Percentiles rank a stretch among this genome's conserved stretches.
Conservation (phyloP, 1,140 invertebrate genomes). For the Drosophila varians region DNA sequence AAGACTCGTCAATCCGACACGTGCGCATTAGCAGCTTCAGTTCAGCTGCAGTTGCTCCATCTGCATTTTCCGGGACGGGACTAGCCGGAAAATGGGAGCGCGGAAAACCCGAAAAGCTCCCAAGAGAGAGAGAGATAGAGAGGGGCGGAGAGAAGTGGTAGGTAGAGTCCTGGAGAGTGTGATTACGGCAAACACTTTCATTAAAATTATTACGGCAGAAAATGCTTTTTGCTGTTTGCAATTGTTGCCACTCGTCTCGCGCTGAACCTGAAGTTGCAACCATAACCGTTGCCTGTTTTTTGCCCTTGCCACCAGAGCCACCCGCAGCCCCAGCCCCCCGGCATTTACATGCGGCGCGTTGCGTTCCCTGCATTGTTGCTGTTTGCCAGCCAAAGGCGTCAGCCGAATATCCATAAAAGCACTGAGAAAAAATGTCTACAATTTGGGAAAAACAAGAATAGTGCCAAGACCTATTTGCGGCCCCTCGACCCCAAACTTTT, state of each 20-base stretch:
- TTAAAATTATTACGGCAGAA: conserved; percentile 80
- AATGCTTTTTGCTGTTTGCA: conserved; percentile 77
- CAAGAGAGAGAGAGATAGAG: not conserved
- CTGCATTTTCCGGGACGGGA: conserved; percentile 15
- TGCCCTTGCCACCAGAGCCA: not conserved
- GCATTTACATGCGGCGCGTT: conserved; percentile 59
- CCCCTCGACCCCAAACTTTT: too few relatives aligned
- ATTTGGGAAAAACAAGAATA: not conserved
- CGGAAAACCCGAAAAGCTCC: conserved; percentile 15
- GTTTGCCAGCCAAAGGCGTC: conserved; percentile 64
- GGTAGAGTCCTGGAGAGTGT: conserved; percentile 22
- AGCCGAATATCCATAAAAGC: conserved; percentile 52
- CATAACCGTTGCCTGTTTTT: conserved; percentile 7
- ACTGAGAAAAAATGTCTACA: conserved; percentile 10
- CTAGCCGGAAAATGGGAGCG: conserved; percentile 6
- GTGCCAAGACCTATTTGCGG: too few relatives aligned
- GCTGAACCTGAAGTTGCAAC: conserved; percentile 58
- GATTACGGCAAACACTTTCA: conserved; percentile 81
- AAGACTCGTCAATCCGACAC: conserved; percentile 62
- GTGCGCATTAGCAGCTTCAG: conserved; percentile 55
- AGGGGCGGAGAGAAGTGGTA: not conserved
- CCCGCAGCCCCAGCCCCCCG: not conserved
- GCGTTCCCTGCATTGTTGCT: conserved; percentile 44
- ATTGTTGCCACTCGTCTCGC: conserved; percentile 66
- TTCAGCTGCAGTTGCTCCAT: conserved; percentile 27